Base-by-base conservation (phyloP, 2,888 invertebrate genomes). In the Serrognathus titanus region DNA sequence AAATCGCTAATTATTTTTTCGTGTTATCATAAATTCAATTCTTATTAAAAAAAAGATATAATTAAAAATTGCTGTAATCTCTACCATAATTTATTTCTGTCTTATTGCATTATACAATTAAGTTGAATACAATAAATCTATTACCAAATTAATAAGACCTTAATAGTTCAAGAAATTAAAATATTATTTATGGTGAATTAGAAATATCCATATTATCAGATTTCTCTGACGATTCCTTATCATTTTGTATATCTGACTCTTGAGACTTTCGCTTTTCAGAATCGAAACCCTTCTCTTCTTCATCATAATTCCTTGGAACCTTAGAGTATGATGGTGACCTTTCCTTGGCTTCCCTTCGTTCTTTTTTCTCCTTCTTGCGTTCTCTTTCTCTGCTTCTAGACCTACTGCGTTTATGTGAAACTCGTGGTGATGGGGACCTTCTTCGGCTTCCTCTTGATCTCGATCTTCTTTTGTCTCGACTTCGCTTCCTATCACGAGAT, bases 201-300 rank as follows among this genome's bases (percentile, higher is more conserved):
- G 89, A 89, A 75, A 89, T 89, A 74, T 89, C 89, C 89, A 89
- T 89, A 72, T 89, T 88, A 75, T 88, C 88, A 1, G 85, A 85
- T 75, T 83, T 71, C 73, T 79, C 69, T 69, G 81, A 74, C 69
- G 81, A 67, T 60, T 84, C 83, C 65, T 85, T 85, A 57, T 85
- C 83, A 51, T 57, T 61, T 31, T 57, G 54, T 43, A 66, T 67
- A 35, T 72, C 73, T 5, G 68, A 64, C 47, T 70, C 72, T 43
- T 64, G 68, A 9, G 52, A 60, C 57, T 51, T 61, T 55, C 48
- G 58, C 58, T 52, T 69, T 38, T 75, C 75, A 2, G 76, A 73
- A 64, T 78, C 79, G 61, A 79, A 80, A 3, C 80, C 80, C 63
- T 79, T 78, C 61, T 81, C 81, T 63, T 81, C 81, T 67, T 81